Evolutionary conservation across 2,888 invertebrate species (phyloP).

Genomic region (Phorcus lineatus): DNA sequence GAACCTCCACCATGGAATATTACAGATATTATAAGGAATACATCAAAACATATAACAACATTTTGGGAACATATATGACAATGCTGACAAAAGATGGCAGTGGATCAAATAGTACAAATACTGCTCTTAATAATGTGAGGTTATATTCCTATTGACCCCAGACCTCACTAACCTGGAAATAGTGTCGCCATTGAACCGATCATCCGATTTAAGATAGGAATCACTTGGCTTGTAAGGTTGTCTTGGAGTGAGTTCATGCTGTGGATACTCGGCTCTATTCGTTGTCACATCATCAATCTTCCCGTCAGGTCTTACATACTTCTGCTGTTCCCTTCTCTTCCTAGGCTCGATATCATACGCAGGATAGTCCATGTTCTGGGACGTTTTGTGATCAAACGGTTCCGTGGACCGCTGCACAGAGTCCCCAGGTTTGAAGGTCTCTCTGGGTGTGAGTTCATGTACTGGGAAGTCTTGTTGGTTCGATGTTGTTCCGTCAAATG

Average conservation of each 20-base stretch:
- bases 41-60: too few relatives aligned
- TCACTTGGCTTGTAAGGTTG: not conserved
- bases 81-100: too few relatives aligned
- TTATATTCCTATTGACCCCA: too few relatives aligned
- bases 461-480: slow-evolving; percentile 54
- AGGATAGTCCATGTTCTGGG: slow-evolving; percentile 27
- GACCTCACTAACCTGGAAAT: too few relatives aligned
- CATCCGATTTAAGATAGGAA: not conserved
- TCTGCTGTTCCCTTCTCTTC: not conserved
- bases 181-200: slow-evolving; percentile 43
- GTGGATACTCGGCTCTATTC: not conserved
- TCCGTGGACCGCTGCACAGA: slow-evolving; percentile 30
- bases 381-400: slow-evolving; percentile 65
- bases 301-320: not conserved
- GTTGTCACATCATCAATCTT: not conserved
- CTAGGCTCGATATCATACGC: not conserved
- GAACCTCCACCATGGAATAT: too few relatives aligned
- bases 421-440: slow-evolving; percentile 40
- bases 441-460: slow-evolving; percentile 44
- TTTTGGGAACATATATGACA: too few relatives aligned
- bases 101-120: too few relatives aligned
- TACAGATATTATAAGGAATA: too few relatives aligned
- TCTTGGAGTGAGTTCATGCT: not conserved
- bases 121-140: too few relatives aligned
- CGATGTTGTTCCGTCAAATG: slow-evolving; percentile 62